Evolutionary conservation across 35 echinoderm and acorn worm species (phyloP).

Genomic region (Eucidaris tribuloides): DNA sequence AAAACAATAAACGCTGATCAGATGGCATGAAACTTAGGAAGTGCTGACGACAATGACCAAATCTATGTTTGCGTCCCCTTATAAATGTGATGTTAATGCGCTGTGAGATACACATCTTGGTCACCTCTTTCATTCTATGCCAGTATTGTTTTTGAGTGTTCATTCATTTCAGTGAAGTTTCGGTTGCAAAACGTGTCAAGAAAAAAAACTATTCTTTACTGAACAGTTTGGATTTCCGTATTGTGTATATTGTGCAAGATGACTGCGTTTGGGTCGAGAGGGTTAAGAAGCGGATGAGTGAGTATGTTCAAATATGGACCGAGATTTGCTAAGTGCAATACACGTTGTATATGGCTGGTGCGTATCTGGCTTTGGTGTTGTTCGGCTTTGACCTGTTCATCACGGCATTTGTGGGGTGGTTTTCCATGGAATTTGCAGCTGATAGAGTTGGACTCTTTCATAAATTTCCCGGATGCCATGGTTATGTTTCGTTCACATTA

Average conservation of each 20-base stretch:
- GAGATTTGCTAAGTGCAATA: slow-evolving; percentile 64
- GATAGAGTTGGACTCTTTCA: not conserved
- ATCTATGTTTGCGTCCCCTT: too few species aligned
- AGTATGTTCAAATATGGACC: slow-evolving; percentile 39
- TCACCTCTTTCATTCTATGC: too few species aligned
- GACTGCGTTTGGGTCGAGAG: slow-evolving; percentile 43
- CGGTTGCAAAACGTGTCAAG: not conserved
- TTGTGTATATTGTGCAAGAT: slow-evolving; percentile 47
- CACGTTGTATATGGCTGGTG: slow-evolving; percentile 66
- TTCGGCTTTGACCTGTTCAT: slow-evolving; percentile 44
- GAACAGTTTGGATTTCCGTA: slow-evolving; percentile 9
- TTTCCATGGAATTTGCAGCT: not conserved
- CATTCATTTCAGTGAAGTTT: too few species aligned
- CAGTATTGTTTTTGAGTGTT: too few species aligned
- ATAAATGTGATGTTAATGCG: too few species aligned
- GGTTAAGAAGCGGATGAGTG: slow-evolving; percentile 20
- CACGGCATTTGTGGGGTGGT: not conserved
- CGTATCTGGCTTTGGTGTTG: slow-evolving; percentile 34
- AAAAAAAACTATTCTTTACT: not conserved
- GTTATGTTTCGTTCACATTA: not conserved
- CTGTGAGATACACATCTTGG: too few species aligned
- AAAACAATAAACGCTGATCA: too few species aligned
- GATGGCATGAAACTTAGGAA: too few species aligned
- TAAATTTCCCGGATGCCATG: not conserved
- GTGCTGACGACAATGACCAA: too few species aligned